Evolutionary conservation across 2,888 invertebrate genomes (phyloP).

Genomic region (Euzetes globulus): DNA sequence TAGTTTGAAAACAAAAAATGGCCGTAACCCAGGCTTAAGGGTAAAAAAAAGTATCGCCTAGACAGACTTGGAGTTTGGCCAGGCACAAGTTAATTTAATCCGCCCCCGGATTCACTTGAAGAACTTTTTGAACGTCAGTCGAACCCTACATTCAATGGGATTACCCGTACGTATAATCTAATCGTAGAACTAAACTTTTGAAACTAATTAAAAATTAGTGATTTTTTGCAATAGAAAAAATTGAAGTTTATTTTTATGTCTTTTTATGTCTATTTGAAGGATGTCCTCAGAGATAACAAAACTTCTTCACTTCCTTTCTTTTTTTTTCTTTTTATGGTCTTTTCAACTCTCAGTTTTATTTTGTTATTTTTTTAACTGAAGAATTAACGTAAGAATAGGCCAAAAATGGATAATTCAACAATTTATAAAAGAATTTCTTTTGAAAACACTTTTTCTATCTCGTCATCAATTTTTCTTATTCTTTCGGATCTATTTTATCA

Average conservation of each 20-base stretch:
- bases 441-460: neutral
- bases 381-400: neutral
- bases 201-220: no score
- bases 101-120: no score
- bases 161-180: no score
- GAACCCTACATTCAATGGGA: no score
- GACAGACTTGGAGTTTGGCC: no score
- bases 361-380: conserved; percentile 2
- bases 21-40: no score
- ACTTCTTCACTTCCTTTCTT: neutral
- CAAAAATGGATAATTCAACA: neutral
- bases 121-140: no score
- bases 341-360: neutral
- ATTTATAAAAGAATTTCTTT: neutral
- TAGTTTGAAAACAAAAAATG: no score
- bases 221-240: no score
- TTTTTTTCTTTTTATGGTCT: neutral
- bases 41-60: no score
- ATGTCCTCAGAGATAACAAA: conserved; percentile 5
- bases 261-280: neutral
- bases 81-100: no score
- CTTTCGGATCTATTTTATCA: conserved; percentile 9
- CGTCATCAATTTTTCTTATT: conserved; percentile 6
- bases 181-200: no score
- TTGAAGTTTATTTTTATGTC: neutral